A percentile compares a stretch with the other conserved stretches of the same genome.
Conservation (phyloP, 2,113 vertebrate species). For the Meriones unguiculatus region DNA sequence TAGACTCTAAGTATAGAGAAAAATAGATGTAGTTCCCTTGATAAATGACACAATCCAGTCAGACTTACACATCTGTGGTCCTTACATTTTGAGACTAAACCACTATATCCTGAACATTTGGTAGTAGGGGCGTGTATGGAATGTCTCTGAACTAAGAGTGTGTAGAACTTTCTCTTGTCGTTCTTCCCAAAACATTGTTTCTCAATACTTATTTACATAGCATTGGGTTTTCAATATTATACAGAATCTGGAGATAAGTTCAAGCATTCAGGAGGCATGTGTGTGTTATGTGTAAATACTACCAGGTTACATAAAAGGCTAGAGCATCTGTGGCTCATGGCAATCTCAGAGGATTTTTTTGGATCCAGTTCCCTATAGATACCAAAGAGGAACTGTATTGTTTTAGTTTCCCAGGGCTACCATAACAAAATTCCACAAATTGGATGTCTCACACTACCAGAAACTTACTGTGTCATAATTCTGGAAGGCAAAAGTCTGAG, state of each 20-base stretch:
- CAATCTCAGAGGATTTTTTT: background rate
- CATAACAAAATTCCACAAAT: background rate
- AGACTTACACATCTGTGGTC: background rate
- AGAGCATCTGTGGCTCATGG: background rate
- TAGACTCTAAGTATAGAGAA: background rate
- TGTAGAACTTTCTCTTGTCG: background rate
- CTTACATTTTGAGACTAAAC: background rate
- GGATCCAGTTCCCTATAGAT: background rate
- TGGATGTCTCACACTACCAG: background rate
- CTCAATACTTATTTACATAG: background rate
- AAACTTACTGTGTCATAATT: background rate
- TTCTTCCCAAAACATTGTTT: background rate
- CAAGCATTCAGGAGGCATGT: background rate
- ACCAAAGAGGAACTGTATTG: background rate
- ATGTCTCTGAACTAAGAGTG: background rate
- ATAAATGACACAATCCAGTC: background rate
- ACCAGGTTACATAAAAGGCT: background rate
- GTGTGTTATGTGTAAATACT: background rate
- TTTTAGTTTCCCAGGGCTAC: background rate
- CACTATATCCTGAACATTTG: background rate
- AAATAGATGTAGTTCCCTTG: background rate
- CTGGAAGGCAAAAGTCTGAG: background rate
- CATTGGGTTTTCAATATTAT: background rate
- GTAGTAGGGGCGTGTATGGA: too few species aligned
- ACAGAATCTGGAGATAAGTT: background rate